Evolutionary conservation across 2,113 vertebrate species (phyloP).

Genomic region (Gopherus evgoodei): DNA sequence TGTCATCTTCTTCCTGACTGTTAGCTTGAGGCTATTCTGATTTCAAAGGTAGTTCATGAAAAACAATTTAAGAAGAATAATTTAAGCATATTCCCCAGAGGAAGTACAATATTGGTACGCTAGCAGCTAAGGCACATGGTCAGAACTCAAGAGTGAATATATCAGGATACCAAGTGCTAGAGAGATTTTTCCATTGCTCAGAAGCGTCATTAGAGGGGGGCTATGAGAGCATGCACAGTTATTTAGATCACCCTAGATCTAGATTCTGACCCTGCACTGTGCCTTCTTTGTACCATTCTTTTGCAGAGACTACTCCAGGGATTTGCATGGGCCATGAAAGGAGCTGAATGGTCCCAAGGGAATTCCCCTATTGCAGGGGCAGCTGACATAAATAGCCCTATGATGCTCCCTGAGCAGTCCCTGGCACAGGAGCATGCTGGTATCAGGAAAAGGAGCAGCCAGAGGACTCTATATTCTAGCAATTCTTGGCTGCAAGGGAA

Average conservation of each 20-base stretch:
- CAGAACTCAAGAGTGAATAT: background rate
- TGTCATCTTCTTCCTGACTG: background rate
- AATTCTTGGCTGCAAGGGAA: background rate
- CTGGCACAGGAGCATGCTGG: accelerated
- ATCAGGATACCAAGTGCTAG: background rate
- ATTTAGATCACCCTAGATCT: background rate
- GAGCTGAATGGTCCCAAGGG: background rate
- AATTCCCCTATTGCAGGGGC: background rate
- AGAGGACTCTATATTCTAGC: background rate
- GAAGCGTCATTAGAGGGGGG: background rate
- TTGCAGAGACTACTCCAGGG: background rate
- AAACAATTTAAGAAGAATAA: background rate
- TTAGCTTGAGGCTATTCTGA: background rate
- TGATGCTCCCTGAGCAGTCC: background rate
- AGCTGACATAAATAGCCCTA: background rate
- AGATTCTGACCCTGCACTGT: background rate
- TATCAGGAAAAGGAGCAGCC: background rate
- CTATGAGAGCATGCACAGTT: too few species aligned
- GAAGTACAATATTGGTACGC: background rate
- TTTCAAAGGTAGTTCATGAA: background rate
- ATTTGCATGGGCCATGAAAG: background rate
- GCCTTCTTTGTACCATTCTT: background rate
- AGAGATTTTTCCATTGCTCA: background rate
- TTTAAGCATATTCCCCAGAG: background rate
- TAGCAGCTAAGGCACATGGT: background rate